These are phyloP conservation scores for Tupaia tana DNA, from an alignment of 2,113 vertebrate species.

Conservation along the genomic window DNA sequence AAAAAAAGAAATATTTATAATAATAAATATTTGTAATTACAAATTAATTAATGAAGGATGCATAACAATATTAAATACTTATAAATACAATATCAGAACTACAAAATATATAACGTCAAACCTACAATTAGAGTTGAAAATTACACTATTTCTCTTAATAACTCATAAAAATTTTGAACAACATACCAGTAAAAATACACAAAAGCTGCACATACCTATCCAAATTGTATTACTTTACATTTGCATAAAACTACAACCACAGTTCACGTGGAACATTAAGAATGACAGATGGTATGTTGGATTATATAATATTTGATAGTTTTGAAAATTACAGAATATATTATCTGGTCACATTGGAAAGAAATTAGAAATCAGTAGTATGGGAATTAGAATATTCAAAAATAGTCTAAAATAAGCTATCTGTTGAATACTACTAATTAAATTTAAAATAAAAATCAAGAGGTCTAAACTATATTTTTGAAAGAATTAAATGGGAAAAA, in stretches of 20 bases:
- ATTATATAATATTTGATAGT: background rate
- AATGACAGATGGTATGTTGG: background rate
- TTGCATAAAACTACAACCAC: background rate
- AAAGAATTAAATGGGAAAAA: too few species aligned
- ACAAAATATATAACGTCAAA: background rate
- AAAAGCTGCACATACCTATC: background rate
- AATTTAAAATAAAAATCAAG: background rate
- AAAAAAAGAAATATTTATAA: background rate
- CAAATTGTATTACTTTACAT: background rate
- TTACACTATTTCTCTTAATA: background rate
- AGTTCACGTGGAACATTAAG: background rate
- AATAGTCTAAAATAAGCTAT: background rate
- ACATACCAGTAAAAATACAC: background rate
- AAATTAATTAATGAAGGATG: background rate
- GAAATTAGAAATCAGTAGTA: background rate
- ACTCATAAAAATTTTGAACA: background rate
- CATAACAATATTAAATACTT: background rate
- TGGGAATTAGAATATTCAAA: background rate
- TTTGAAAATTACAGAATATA: background rate
- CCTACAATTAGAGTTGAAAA: background rate
- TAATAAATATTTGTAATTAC: background rate
- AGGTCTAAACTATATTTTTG: too few species aligned
- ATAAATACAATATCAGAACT: background rate
- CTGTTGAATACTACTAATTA: too few species aligned
- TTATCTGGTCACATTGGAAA: background rate